These are phyloP conservation scores for Euplexia lucipara DNA, from an alignment of 2,888 invertebrate species.

Conservation along the genomic window DNA sequence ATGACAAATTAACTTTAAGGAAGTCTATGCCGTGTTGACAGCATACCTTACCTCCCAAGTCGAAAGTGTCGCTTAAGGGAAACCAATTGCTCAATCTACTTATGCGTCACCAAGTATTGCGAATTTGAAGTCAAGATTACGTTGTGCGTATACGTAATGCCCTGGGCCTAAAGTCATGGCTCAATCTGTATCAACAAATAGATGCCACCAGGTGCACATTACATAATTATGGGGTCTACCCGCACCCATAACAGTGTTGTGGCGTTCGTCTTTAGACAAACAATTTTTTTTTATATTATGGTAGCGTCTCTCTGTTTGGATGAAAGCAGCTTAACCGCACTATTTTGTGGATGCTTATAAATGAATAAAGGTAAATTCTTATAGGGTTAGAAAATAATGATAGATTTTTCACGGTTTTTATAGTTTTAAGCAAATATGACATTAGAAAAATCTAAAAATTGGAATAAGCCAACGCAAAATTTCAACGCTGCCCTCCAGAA, in stretches of 20 bases:
- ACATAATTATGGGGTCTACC: neutral
- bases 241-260: neutral
- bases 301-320: no score
- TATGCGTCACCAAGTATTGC: conserved; percentile 56
- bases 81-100: conserved; percentile 41
- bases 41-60: conserved; percentile 8
- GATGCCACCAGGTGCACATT: conserved; percentile 9
- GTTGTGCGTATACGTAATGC: conserved; percentile 35
- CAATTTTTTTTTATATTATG: no score
- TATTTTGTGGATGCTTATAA: no score
- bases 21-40: neutral
- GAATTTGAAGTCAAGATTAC: conserved; percentile 55
- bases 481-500: no score
- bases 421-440: no score
- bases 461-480: no score
- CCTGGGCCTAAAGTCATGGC: conserved; percentile 36
- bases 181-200: conserved; percentile 43
- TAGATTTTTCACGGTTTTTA: no score
- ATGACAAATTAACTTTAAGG: neutral
- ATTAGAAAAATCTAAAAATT: no score
- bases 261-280: no score
- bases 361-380: no score
- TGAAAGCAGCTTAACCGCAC: no score
- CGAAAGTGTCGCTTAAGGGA: conserved; percentile 40
- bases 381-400: no score